Conservation (phyloP, 2,797 vertebrate species). For the Oryzias sinensis region DNA sequence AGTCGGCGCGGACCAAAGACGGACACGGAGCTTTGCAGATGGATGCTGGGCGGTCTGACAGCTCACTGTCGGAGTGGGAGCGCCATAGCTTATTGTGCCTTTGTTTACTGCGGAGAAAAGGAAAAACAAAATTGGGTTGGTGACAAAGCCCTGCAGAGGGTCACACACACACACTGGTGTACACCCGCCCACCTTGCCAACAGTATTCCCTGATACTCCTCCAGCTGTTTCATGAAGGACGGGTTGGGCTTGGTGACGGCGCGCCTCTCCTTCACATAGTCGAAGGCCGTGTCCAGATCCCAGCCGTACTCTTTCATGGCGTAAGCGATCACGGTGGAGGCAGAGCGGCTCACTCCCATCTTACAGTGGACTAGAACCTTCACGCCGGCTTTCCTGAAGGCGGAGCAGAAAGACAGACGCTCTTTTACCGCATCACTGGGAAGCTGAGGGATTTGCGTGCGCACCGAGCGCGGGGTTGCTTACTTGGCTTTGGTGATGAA, state of each 20-base stretch:
- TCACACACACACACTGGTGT: background rate
- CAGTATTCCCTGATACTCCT: conserved; percentile 97
- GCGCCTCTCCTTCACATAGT: conserved; percentile 92
- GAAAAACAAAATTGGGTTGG: background rate
- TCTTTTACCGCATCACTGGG: background rate
- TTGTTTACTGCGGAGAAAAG: conserved; percentile 84
- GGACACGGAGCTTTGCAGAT: conserved; percentile 70
- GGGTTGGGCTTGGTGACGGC: conserved; percentile 95
- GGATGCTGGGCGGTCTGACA: conserved; percentile 84
- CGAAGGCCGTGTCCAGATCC: conserved; percentile 91
- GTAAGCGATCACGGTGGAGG: conserved; percentile 96
- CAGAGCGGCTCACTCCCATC: conserved; percentile 97
- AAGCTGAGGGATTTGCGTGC: background rate
- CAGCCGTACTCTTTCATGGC: conserved; percentile 99
- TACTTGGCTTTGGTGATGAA: conserved; percentile 99
- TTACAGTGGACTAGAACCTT: conserved; percentile 99
- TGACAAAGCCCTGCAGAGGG: background rate
- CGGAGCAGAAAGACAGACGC: background rate
- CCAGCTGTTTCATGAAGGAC: conserved; percentile 96
- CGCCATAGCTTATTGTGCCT: conserved; percentile 97
- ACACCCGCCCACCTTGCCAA: conserved; percentile 85
- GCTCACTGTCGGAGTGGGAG: conserved; percentile 93
- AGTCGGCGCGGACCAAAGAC: conserved; percentile 59
- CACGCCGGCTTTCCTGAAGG: conserved; percentile 87
- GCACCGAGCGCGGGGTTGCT: conserved; percentile 5